phyloP scores from a whole-genome alignment of 2,113 vertebrate genomes.

The Trichechus manatus region DNA sequence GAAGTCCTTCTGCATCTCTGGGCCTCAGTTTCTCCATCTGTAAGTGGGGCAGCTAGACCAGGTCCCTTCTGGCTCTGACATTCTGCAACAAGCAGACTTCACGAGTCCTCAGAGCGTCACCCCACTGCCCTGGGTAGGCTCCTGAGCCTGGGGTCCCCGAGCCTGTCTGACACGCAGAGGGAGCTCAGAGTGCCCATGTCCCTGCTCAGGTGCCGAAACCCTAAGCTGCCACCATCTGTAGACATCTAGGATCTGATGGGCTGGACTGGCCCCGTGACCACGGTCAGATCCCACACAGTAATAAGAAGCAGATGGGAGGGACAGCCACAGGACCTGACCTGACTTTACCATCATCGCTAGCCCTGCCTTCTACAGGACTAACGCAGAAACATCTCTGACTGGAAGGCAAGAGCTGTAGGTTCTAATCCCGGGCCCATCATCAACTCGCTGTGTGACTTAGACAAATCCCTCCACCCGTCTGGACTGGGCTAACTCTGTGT shows the following conservation, averaged over 20 bases:
- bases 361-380: not conserved
- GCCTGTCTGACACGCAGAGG: not conserved
- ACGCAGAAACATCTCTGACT: not conserved
- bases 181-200: not conserved
- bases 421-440: not conserved
- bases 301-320: not conserved
- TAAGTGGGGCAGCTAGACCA: not conserved
- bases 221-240: not conserved
- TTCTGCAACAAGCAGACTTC: not conserved
- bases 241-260: not conserved
- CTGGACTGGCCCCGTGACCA: not conserved
- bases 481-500: fast-evolving
- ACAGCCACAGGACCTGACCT: not conserved
- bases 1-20: not conserved
- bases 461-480: not conserved
- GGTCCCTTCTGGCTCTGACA: not conserved
- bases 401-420: not conserved
- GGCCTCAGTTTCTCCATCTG: not conserved
- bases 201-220: not conserved
- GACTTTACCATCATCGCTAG: not conserved
- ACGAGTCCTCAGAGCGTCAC: not conserved
- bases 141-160: not conserved
- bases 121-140: fast-evolving
- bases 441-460: not conserved
- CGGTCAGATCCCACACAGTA: not conserved